Evolutionary conservation across 2,797 vertebrate species (phyloP).

Genomic region (Steatocranus sp.): DNA sequence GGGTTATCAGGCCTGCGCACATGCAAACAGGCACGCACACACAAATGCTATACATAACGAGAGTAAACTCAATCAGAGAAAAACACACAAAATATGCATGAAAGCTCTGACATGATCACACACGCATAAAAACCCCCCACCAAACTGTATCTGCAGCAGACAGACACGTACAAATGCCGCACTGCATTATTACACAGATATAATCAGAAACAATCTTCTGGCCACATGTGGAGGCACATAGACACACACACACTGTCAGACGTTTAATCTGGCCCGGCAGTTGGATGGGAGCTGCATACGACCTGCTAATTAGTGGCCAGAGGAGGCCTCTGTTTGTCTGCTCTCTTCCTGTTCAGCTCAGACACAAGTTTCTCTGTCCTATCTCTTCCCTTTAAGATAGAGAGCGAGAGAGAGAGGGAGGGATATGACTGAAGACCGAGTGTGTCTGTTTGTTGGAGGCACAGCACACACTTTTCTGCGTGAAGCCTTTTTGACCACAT

Average conservation of each 20-base stretch:
- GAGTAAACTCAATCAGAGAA: not conserved
- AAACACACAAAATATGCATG: not conserved
- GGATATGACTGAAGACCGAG: constrained; percentile 49
- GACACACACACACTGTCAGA: not conserved
- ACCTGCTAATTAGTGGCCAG: constrained; percentile 76
- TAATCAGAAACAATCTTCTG: constrained; percentile 28
- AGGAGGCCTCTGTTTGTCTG: constrained; percentile 73
- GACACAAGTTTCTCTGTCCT: constrained; percentile 76
- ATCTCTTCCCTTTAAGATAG: constrained; percentile 61
- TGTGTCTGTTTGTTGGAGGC: constrained; percentile 45
- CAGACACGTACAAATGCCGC: not conserved
- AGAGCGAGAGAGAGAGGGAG: constrained; percentile 18
- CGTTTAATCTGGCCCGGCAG: constrained; percentile 51
- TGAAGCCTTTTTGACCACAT: constrained; percentile 1
- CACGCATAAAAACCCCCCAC: not conserved
- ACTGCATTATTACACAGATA: constrained; percentile 3
- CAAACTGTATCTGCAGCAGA: not conserved
- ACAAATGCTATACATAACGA: not conserved
- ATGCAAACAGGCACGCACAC: not conserved
- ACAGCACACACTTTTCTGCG: not conserved
- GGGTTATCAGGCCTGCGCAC: constrained; percentile 15
- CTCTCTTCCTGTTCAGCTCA: constrained; percentile 72
- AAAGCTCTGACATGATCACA: constrained; percentile 11
- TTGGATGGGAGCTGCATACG: constrained; percentile 50
- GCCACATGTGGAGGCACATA: constrained; percentile 35